A percentile compares a stretch with the other conserved stretches of the same genome.
phyloP scores from a whole-genome alignment of 2,113 vertebrate species.

The Setophaga kirtlandii region DNA sequence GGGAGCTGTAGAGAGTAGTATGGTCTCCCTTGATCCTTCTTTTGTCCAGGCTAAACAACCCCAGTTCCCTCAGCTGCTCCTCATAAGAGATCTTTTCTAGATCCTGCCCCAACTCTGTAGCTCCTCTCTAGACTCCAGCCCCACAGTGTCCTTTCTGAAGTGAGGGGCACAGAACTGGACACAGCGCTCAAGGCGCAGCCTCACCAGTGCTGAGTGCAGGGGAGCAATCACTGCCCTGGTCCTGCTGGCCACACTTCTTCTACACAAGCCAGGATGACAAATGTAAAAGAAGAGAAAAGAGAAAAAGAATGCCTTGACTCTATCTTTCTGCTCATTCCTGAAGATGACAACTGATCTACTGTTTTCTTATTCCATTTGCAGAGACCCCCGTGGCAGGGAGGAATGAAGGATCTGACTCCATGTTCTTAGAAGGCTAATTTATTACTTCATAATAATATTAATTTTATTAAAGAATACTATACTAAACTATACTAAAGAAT shows the following conservation, averaged over 20 bases:
- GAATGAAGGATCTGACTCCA: too few species aligned
- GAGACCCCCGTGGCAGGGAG: too few species aligned
- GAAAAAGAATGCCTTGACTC: background rate
- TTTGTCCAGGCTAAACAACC: background rate
- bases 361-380: background rate
- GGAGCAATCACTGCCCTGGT: background rate
- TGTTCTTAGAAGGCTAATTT: too few species aligned
- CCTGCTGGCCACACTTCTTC: background rate
- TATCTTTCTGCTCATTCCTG: background rate
- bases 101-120: background rate
- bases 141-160: background rate
- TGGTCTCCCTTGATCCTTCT: background rate
- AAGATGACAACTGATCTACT: background rate
- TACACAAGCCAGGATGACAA: background rate
- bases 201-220: background rate
- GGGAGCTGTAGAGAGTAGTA: background rate
- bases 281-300: background rate
- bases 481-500: too few species aligned
- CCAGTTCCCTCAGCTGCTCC: background rate
- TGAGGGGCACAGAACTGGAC: background rate
- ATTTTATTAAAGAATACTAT: too few species aligned
- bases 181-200: background rate
- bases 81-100: background rate
- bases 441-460: too few species aligned
- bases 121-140: background rate